These are phyloP conservation scores for Acyrthosiphon pisum DNA, from an alignment of 1,140 invertebrate genomes.

Conservation along the genomic window DNA sequence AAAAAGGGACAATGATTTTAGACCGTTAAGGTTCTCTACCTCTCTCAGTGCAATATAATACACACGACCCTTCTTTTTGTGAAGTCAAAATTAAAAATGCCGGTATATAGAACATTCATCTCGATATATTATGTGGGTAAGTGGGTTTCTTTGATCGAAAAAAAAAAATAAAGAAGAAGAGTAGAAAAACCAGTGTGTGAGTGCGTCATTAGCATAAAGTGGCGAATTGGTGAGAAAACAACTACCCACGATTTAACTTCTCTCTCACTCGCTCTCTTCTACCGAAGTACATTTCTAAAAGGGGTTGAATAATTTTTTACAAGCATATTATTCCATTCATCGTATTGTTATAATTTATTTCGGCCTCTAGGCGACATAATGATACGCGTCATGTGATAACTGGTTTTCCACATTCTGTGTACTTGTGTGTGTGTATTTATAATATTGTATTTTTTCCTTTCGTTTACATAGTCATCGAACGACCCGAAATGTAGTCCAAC, in stretches of 20 bases:
- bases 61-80: conserved; percentile 21
- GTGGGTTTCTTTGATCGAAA: conserved; percentile 23
- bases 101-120: background rate
- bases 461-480: background rate
- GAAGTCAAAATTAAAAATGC: conserved; percentile 48
- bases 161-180: conserved; percentile 46
- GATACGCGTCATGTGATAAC: conserved; percentile 44
- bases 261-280: background rate
- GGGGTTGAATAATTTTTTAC: conserved; percentile 49
- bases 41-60: background rate
- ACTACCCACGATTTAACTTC: conserved; percentile 37
- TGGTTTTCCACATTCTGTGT: background rate
- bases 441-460: conserved; percentile 15
- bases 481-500: conserved; percentile 37
- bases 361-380: conserved; percentile 47
- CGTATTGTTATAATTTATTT: conserved; percentile 57
- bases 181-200: conserved; percentile 23
- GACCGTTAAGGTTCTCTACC: conserved; percentile 39
- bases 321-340: conserved; percentile 10
- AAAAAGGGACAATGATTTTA: conserved; percentile 31
- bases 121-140: conserved; percentile 26
- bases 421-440: background rate
- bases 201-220: conserved; percentile 49
- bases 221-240: conserved; percentile 51
- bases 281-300: conserved; percentile 15